These are phyloP conservation scores for Halocynthia aurantium DNA, from an alignment of 23 tunicate species.

Conservation along the genomic window DNA sequence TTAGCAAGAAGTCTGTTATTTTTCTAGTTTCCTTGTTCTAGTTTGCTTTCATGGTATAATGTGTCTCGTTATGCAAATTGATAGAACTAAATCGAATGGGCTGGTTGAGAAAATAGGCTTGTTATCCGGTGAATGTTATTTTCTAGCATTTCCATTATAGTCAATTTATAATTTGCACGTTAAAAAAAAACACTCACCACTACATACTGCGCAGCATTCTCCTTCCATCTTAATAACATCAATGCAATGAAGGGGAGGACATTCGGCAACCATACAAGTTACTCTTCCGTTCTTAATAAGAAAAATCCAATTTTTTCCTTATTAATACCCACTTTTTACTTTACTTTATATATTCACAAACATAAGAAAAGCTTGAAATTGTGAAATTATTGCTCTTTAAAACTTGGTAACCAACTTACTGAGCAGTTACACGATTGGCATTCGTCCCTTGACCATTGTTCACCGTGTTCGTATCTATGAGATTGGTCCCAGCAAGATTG, in stretches of 20 bases:
- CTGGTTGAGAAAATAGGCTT: neutral
- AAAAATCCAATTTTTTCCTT: neutral
- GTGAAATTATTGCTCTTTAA: neutral
- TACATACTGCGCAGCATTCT: constrained; percentile 75
- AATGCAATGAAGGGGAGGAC: constrained; percentile 47
- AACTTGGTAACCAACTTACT: constrained; percentile 21
- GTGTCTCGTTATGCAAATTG: neutral
- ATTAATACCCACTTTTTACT: constrained; percentile 1
- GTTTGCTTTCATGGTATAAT: neutral
- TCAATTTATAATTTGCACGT: no score
- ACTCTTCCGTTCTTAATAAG: constrained; percentile 23
- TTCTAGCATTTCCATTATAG: no score
- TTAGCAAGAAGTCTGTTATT: no score
- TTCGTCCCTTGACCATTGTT: constrained; percentile 53
- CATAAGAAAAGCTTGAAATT: neutral
- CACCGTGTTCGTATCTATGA: constrained; percentile 44
- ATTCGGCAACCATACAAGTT: constrained; percentile 25
- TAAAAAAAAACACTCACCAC: constrained; percentile 27
- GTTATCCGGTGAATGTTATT: no score
- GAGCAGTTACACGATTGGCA: constrained; percentile 71
- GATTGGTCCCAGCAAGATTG: constrained; percentile 51
- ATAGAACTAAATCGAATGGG: neutral
- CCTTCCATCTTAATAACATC: constrained; percentile 30
- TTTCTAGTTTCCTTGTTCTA: neutral
- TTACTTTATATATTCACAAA: neutral